These are phyloP conservation scores for Ypsolopha sequella DNA, from an alignment of 2,888 invertebrate genomes.

Conservation along the genomic window DNA sequence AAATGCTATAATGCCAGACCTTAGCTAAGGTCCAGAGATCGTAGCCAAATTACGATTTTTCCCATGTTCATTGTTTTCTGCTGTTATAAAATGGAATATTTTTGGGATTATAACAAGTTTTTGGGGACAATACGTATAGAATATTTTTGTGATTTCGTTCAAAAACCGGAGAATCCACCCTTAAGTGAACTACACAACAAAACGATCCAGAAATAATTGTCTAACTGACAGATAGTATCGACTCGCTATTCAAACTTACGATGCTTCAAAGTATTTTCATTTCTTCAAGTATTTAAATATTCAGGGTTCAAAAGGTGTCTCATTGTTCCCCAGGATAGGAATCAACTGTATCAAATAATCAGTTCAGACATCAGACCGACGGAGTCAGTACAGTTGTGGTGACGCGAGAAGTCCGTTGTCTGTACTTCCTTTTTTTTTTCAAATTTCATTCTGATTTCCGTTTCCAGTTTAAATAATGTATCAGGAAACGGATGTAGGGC, in stretches of 20 bases:
- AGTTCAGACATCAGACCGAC: background rate
- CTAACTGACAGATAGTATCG: too few relatives aligned
- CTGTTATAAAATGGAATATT: too few relatives aligned
- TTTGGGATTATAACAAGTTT: too few relatives aligned
- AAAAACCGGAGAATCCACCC: too few relatives aligned
- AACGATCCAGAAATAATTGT: too few relatives aligned
- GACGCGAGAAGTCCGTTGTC: background rate
- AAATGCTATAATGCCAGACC: too few relatives aligned
- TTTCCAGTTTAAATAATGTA: slow-evolving; percentile 33
- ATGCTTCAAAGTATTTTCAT: background rate
- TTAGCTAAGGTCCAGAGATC: too few relatives aligned
- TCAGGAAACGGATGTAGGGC: slow-evolving; percentile 30
- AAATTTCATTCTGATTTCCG: background rate
- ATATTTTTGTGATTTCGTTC: too few relatives aligned
- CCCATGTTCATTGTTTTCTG: too few relatives aligned
- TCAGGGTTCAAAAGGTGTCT: background rate
- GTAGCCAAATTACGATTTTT: too few relatives aligned
- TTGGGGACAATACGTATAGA: too few relatives aligned
- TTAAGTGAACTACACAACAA: too few relatives aligned
- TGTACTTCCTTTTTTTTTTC: background rate
- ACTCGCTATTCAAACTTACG: background rate
- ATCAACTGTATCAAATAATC: background rate
- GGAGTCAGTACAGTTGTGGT: background rate
- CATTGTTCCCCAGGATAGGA: background rate
- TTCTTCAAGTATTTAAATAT: background rate